Percentiles rank a stretch among this genome's conserved stretches.
Evolutionary conservation across 2,888 invertebrate genomes (phyloP).

Genomic region (Cryptophagus acutangulus): DNA sequence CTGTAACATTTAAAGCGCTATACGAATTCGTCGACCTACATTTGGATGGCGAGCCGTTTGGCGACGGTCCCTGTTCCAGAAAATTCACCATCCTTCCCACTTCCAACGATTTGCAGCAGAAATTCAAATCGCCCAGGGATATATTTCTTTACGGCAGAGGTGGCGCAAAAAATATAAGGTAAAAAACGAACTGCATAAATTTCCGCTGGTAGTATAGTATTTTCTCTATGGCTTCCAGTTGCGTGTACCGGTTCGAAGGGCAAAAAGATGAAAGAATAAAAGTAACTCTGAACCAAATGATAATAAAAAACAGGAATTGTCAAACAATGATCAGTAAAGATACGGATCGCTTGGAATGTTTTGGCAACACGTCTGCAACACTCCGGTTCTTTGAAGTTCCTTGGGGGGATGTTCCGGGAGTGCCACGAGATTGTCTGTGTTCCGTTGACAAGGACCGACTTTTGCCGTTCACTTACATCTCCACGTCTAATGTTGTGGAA

Average conservation of each 20-base stretch:
- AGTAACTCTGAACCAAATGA: constrained; percentile 69
- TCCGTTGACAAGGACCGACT: constrained; percentile 51
- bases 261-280: constrained; percentile 76
- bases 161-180: constrained; percentile 77
- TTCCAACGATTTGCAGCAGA: constrained; percentile 59
- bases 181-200: constrained; percentile 24
- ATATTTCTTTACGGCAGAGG: constrained; percentile 84
- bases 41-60: constrained; percentile 77
- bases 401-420: constrained; percentile 64
- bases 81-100: constrained; percentile 66
- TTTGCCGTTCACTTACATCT: constrained; percentile 70
- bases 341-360: constrained; percentile 65
- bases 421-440: constrained; percentile 77
- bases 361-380: constrained; percentile 64
- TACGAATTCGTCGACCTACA: constrained; percentile 87
- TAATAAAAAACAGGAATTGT: constrained; percentile 52
- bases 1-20: constrained; percentile 76
- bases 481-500: constrained; percentile 71
- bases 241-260: constrained; percentile 83
- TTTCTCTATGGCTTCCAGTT: constrained; percentile 53
- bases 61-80: constrained; percentile 69
- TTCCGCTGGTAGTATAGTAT: not conserved
- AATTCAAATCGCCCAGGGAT: constrained; percentile 74
- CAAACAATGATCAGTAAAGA: constrained; percentile 59
- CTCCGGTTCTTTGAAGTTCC: constrained; percentile 72